Base-by-base conservation (phyloP, 2,888 invertebrate species). In the Linnaemya vulpina region DNA sequence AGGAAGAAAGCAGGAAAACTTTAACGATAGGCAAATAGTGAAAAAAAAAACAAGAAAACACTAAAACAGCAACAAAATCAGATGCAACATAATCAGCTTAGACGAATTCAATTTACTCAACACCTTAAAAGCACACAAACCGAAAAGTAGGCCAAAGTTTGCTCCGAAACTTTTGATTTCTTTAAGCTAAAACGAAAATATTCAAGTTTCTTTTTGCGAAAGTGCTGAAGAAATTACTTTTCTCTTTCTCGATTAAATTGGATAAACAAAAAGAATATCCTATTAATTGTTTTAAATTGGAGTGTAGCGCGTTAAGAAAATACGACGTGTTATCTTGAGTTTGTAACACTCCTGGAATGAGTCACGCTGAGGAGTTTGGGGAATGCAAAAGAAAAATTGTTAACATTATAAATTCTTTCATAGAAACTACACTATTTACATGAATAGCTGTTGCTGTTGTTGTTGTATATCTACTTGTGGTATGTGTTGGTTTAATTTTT, bases 351-450 rank as follows among this genome's bases (percentile, higher is more conserved):
- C n/a, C n/a, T n/a, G n/a, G n/a, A n/a, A n/a, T 68, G 68, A 84
- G 62, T 55, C 40, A 46, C 60, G 20, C 63, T 80, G 38, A 62
- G 46, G 43, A 84, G 30, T 30, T n/a, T 30, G 30, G 30, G 30
- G 30, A 30, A 30, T 30, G 30, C 30, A 75, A 78, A 76, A 51
- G 38, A 30, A 76, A 80, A 76, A 80, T 67, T 67, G 76, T 62
- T 76, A 84, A 84, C 67, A 80, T 84, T 84, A 80, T 55, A 75
- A 80, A 80, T 84, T 80, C 65, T 22, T 63, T 30, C 65, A 73
- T 65, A 55, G 43, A 74, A 67, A 74, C 80, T 65, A 67, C 58
- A 58, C 73, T 58, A 80, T 65, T 80, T 67, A 80, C 75, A 78
- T 78, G 70, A 55, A 73, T 60, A 55, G 76, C 55, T 84, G 53